These are phyloP conservation scores for Zygaena filipendulae DNA, from an alignment of 2,888 invertebrate genomes.

Conservation along the genomic window DNA sequence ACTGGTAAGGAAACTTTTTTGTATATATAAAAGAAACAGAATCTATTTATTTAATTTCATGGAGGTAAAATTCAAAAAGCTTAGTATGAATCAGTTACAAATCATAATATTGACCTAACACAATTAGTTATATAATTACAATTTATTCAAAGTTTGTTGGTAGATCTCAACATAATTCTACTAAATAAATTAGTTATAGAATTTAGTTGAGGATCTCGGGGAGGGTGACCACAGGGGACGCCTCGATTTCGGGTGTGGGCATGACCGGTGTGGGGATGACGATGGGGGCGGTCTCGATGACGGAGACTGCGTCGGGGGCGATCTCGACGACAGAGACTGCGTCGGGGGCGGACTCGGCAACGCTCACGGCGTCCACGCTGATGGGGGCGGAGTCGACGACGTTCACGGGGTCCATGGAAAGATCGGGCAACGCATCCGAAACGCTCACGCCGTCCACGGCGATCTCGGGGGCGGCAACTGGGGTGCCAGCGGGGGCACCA, in stretches of 20 bases:
- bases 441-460: constrained; percentile 9
- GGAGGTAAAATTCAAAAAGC: no score
- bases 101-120: no score
- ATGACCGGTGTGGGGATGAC: background rate
- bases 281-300: constrained; percentile 1
- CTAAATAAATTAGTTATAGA: no score
- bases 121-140: no score
- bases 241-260: constrained; percentile 1
- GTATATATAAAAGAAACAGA: no score
- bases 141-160: no score
- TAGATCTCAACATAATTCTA: no score
- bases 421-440: constrained; percentile 1
- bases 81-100: no score
- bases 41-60: no score
- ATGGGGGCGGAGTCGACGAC: constrained; percentile 5
- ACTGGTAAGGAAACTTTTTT: no score
- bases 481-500: constrained; percentile 1
- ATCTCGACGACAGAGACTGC: constrained; percentile 1
- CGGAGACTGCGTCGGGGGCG: background rate
- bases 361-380: constrained; percentile 6
- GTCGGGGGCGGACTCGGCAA: constrained; percentile 14
- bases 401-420: background rate
- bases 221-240: constrained; percentile 20
- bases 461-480: constrained; percentile 7
- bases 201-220: constrained; percentile 31